Base-by-base conservation (phyloP, 2,113 vertebrate genomes). In the Notothenia rossii region DNA sequence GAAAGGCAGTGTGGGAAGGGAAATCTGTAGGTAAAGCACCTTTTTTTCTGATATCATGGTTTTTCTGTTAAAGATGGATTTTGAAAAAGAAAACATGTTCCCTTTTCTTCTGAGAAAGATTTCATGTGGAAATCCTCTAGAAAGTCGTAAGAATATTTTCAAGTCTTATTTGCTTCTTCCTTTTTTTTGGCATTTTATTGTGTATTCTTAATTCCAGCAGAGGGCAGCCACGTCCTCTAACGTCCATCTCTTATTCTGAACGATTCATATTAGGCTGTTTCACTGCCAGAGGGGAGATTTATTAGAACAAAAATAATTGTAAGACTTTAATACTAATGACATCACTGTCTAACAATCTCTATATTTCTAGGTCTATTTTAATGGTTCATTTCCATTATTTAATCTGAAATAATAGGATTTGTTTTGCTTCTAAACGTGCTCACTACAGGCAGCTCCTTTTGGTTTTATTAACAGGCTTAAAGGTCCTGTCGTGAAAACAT, bases 141-240 rank as follows among this genome's bases (percentile, higher is more conserved):
- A 43, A 43, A 46, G 1, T 6, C 9, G 22, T 33, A 40, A 4
- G 49, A 33, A 40, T 1, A 7, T 8, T 3, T 7, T 6, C 3
- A 64, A 15, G n/a, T 8, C 7, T 33, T 14, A 29, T 45, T 14
- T 76, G 1, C 3, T 22, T 10, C 17, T 29, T 33, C 0, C 10
- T 1, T 67, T 5, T 11, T 20, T 49, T 15, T 2, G 40, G 61
- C 3, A 62, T 13, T 40, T 50, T 40, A 4, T 58, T 72, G 17
- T 54, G 75, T 58, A 17, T 12, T 20, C 5, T 36, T 69, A 59
- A 0, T 1, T 55, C 89, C 93, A 89, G 56, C 81, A 92, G 92
- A 82, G 88, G 83, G 81, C 80, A 90, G 86, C 80, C 89, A 14
- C 87, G 66, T 72, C 60, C 54, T 84, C 69, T 60, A n/a, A 29